Conservation (phyloP, 2,888 invertebrate genomes). For the Thumatha senex region DNA sequence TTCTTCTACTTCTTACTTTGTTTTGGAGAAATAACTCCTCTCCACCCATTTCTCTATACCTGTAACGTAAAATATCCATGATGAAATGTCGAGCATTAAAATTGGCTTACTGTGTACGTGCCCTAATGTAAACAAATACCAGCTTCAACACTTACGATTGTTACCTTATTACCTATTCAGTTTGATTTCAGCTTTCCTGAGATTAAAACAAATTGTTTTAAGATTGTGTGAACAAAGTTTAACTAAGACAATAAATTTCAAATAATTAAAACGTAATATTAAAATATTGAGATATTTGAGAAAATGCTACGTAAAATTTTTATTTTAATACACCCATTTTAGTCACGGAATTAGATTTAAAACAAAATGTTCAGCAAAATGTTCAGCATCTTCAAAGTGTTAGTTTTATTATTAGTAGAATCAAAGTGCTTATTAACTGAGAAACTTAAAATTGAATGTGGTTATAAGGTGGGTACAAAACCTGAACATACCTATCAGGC, state of each 20-base stretch:
- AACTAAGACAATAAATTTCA: not conserved
- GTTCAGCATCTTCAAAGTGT: not conserved
- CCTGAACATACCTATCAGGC: no score
- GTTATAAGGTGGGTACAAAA: constrained; percentile 57
- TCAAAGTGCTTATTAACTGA: constrained; percentile 20
- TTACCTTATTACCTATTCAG: constrained; percentile 7
- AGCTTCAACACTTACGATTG: constrained; percentile 11
- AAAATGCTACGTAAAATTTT: not conserved
- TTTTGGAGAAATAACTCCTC: no score
- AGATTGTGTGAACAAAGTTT: not conserved
- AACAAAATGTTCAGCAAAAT: no score
- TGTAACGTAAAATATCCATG: no score
- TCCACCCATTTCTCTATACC: no score
- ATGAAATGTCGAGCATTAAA: not conserved
- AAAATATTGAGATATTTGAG: no score
- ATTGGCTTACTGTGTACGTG: constrained; percentile 3
- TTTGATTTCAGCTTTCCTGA: constrained; percentile 4
- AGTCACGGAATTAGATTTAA: no score
- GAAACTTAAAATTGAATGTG: constrained; percentile 60
- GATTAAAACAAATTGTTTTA: not conserved
- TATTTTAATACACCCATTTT: no score
- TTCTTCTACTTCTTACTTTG: no score
- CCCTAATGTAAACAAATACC: constrained; percentile 25
- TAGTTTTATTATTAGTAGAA: constrained; percentile 19
- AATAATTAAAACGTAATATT: no score